These are phyloP conservation scores for Piprites chloris DNA, from an alignment of 2,113 vertebrate genomes.

Conservation along the genomic window DNA sequence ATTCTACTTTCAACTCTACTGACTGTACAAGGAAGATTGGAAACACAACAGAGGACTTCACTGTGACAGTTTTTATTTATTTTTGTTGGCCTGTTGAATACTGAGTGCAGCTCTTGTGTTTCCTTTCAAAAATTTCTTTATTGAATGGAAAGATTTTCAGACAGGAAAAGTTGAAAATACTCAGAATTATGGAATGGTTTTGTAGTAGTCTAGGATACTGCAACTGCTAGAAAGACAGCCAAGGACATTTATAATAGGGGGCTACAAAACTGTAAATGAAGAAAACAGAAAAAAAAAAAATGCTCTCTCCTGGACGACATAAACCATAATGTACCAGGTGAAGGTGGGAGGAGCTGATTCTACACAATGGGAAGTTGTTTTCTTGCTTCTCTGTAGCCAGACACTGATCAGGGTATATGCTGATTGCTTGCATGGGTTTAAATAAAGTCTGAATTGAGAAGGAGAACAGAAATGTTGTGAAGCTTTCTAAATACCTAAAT, in stretches of 20 bases:
- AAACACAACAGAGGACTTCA: neutral
- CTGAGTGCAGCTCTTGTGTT: neutral
- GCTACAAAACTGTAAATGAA: neutral
- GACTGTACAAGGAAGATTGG: neutral
- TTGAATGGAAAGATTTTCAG: neutral
- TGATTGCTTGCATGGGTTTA: neutral
- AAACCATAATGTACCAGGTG: neutral
- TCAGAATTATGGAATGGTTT: neutral
- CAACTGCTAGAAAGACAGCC: neutral
- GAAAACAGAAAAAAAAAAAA: neutral
- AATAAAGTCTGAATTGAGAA: neutral
- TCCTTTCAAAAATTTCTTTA: neutral
- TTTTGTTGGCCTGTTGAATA: neutral
- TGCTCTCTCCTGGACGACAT: neutral
- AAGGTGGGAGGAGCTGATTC: neutral
- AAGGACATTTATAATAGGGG: neutral
- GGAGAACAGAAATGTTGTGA: neutral
- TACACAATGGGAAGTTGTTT: neutral
- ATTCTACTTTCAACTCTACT: neutral
- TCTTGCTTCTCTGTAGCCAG: neutral
- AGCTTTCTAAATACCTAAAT: neutral
- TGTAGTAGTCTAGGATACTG: neutral
- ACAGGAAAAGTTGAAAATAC: neutral
- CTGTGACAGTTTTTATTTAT: neutral
- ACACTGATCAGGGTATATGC: neutral